phyloP scores from a whole-genome alignment of 2,113 vertebrate species.

The Empidonax alnorum region DNA sequence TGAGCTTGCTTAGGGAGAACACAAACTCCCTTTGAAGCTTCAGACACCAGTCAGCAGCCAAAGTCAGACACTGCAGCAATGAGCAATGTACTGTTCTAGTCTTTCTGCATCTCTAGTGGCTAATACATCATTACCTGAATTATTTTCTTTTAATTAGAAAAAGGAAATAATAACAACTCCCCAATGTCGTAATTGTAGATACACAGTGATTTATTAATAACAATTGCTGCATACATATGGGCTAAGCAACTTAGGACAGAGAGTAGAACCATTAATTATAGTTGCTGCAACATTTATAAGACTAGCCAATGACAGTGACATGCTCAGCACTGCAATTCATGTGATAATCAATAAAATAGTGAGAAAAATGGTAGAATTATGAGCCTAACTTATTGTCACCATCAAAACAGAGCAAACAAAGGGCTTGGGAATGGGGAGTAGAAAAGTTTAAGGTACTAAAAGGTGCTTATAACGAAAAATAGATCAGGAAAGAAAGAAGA shows the following conservation, averaged over 20 bases:
- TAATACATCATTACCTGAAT: neutral
- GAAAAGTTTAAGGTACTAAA: neutral
- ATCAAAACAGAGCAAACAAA: neutral
- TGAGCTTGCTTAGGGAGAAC: neutral
- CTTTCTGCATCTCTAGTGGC: neutral
- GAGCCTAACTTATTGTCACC: neutral
- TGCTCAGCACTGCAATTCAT: neutral
- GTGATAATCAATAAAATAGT: neutral
- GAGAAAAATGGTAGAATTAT: neutral
- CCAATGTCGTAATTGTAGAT: neutral
- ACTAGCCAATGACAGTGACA: neutral
- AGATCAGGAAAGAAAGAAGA: neutral
- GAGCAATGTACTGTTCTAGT: neutral
- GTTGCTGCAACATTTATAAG: neutral
- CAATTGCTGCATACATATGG: neutral
- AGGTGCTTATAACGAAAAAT: neutral
- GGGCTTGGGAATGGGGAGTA: neutral
- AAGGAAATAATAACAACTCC: constrained; percentile 8
- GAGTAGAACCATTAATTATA: constrained; percentile 33
- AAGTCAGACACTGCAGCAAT: neutral
- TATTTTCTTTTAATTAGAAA: constrained; percentile 30
- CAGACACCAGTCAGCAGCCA: neutral
- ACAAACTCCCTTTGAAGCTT: neutral
- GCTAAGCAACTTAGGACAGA: neutral
- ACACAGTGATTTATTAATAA: neutral